Evolutionary conservation across 2,888 invertebrate genomes (phyloP).

Genomic region (Pseudococcus longispinus): DNA sequence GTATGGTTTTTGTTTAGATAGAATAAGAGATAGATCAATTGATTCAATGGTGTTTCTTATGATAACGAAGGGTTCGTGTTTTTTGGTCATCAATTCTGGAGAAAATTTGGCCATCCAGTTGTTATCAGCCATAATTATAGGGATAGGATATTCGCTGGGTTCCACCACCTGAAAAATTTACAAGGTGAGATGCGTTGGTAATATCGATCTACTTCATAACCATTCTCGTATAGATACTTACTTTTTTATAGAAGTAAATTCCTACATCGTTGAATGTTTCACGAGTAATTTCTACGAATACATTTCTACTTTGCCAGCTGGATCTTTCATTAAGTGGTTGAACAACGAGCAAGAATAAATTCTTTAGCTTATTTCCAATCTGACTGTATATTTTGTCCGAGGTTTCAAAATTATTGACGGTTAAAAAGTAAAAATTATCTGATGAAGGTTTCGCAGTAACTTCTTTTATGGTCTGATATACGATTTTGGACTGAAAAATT

Average conservation of each 20-base stretch:
- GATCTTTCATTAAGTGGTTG: neutral
- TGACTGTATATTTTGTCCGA: constrained; percentile 8
- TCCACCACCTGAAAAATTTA: neutral
- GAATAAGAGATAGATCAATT: constrained; percentile 24
- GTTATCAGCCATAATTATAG: constrained; percentile 45
- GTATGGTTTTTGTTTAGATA: constrained; percentile 26
- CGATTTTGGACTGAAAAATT: neutral
- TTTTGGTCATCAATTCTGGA: constrained; percentile 30
- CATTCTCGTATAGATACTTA: neutral
- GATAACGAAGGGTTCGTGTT: neutral
- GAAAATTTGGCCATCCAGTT: constrained; percentile 32
- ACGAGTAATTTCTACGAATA: constrained; percentile 23
- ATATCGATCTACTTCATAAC: neutral
- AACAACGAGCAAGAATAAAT: constrained; percentile 14
- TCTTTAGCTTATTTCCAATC: neutral
- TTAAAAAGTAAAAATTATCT: neutral
- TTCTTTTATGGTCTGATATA: neutral
- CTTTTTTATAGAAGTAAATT: constrained; percentile 42
- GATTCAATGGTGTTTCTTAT: constrained; percentile 20
- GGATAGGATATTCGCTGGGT: neutral
- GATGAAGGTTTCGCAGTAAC: neutral
- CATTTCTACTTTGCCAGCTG: neutral
- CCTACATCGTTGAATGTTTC: neutral
- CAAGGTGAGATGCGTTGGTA: neutral
- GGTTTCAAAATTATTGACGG: neutral